Base-by-base conservation (phyloP, 2,797 vertebrate genomes). In the Pyrrhura leucotis region DNA sequence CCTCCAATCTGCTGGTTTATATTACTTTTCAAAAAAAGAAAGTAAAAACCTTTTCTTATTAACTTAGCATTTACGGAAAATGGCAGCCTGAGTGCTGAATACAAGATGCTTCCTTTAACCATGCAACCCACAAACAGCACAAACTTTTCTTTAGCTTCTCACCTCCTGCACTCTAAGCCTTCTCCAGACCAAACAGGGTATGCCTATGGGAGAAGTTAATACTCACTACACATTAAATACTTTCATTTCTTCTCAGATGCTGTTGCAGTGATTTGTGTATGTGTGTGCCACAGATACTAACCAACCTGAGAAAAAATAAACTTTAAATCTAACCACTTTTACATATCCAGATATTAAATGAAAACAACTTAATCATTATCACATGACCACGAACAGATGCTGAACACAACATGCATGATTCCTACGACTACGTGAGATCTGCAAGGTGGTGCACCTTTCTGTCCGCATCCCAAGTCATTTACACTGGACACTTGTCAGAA, bases 401-500 rank as follows among this genome's bases (percentile, higher is more conserved):
- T 58, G 67, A 71, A 13, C 11, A 42, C 12, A 61, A 62, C 20
- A 65, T 12, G 14, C 14, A 35, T 29, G 40, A 40, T 42, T 79
- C 22, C 56, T 56, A 35, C 0, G 18, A 7, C 21, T 45, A 62
- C 35, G 29, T 16, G 78, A 91, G 80, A 68, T 25, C 26, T 77
- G 25, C 4, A 59, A 71, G n/a, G n/a, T 19, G 16, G 51, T 47
- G 29, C 50, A 67, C 50, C 39, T 74, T 79, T 87, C 54, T 91
- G 65, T 35, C 37, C 17, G 18, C 19, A 42, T 25, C 9, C 44
- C 0, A 8, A 74, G 61, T 22, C 18, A 25, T 58, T 86, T 68
- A 33, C 17, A 56, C 7, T 0, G 0, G 2, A 13, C 9, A 67
- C 10, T 4, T n/a, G 19, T 44, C 51, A 74, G 63, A 91, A 53